phyloP scores from a whole-genome alignment of 2,797 vertebrate species.

The Natrix natrix region DNA sequence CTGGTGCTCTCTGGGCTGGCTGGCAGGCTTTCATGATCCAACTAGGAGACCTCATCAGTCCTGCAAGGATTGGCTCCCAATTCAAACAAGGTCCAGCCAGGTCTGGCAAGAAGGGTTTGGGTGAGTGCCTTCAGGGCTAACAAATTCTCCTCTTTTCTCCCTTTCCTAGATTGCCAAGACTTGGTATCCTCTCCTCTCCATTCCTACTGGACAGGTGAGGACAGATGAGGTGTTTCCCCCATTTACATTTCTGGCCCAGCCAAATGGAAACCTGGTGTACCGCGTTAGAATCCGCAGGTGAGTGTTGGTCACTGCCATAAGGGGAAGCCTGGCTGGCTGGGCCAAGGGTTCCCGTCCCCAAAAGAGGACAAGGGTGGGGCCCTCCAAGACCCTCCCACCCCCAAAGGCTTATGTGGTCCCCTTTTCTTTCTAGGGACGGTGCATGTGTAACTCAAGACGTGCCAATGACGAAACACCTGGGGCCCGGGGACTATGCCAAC shows the following conservation, averaged over 20 bases:
- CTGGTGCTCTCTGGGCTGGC: not conserved
- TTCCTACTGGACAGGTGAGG: not conserved
- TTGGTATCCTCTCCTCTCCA: not conserved
- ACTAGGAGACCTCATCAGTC: not conserved
- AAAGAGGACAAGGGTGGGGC: not conserved
- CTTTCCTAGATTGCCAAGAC: not conserved
- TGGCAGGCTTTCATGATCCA: not conserved
- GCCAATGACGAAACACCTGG: accelerated
- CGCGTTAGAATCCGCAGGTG: accelerated
- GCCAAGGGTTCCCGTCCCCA: not conserved
- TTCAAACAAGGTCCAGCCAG: accelerated
- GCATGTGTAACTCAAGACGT: accelerated
- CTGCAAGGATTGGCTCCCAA: not conserved
- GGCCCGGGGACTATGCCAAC: accelerated
- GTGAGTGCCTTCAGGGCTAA: not conserved
- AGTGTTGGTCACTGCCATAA: not conserved
- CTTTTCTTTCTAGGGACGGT: not conserved
- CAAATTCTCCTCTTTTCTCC: not conserved
- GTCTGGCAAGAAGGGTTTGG: not conserved
- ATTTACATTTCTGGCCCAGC: accelerated
- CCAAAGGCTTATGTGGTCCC: too few relatives aligned
- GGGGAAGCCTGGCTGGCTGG: accelerated
- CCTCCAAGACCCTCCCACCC: accelerated
- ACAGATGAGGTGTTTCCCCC: accelerated
- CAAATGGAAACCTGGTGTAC: not conserved